Percentiles rank a stretch among this genome's conserved stretches.
phyloP scores from a whole-genome alignment of 2,888 invertebrate genomes.

The Platerodrilus igneus region DNA sequence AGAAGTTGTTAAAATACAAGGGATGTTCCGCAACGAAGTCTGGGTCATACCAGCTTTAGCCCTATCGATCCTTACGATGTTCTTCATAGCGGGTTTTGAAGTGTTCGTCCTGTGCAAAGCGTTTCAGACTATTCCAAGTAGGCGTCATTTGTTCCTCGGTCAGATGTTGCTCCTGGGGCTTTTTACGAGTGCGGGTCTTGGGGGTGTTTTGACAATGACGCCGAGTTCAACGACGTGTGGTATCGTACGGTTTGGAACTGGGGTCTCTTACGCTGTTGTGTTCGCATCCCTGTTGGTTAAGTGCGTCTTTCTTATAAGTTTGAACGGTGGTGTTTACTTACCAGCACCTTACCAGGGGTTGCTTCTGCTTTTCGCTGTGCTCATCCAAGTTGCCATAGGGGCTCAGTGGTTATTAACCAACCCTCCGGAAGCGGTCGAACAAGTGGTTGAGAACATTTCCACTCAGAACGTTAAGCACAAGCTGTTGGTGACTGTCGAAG shows the following conservation, averaged over 20 bases:
- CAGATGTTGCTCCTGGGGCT: conserved; percentile 82
- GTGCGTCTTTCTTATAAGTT: conserved; percentile 86
- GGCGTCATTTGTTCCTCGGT: conserved; percentile 80
- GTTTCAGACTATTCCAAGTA: conserved; percentile 75
- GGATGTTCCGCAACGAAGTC: conserved; percentile 62
- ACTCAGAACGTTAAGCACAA: conserved; percentile 44
- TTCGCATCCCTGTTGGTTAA: conserved; percentile 90
- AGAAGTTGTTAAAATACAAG: conserved; percentile 32
- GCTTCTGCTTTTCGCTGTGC: conserved; percentile 82
- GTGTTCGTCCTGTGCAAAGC: conserved; percentile 84
- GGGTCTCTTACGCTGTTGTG: conserved; percentile 77
- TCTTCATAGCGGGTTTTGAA: conserved; percentile 82
- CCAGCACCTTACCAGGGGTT: conserved; percentile 90
- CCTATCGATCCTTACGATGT: conserved; percentile 77
- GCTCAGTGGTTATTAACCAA: conserved; percentile 80
- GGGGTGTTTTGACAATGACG: conserved; percentile 71
- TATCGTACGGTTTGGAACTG: conserved; percentile 75
- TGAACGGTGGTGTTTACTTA: conserved; percentile 86
- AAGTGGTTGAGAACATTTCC: conserved; percentile 43
- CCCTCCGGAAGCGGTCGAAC: conserved; percentile 60
- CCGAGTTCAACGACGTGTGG: conserved; percentile 79
- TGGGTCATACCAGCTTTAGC: conserved; percentile 91
- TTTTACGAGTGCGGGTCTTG: conserved; percentile 75
- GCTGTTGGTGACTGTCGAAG: conserved; percentile 42
- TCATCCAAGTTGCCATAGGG: conserved; percentile 83